phyloP scores from a whole-genome alignment of 2,113 vertebrate genomes.

The Mionectes macconnelli region DNA sequence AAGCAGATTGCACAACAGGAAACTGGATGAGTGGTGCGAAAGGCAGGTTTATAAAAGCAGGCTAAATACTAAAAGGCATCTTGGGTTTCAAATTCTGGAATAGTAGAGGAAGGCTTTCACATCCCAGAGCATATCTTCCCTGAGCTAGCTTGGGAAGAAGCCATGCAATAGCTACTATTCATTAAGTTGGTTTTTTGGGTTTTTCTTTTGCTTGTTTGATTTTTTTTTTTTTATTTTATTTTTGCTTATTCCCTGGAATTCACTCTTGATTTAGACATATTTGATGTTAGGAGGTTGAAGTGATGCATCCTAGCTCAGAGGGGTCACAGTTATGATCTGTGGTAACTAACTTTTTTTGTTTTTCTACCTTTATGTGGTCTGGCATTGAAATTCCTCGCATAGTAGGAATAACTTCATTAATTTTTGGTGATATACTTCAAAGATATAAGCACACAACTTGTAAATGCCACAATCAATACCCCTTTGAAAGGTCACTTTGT shows the following conservation, averaged over 20 bases:
- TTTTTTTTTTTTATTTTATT: too few species aligned
- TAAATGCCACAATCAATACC: background rate
- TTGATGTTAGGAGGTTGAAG: background rate
- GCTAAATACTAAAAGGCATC: background rate
- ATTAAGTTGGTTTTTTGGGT: background rate
- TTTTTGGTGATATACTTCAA: background rate
- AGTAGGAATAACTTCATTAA: background rate
- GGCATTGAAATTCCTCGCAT: background rate
- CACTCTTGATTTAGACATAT: background rate
- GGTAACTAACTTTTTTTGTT: background rate
- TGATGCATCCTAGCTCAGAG: background rate
- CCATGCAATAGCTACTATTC: background rate
- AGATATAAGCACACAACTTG: background rate
- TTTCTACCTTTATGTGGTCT: background rate
- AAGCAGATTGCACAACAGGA: background rate
- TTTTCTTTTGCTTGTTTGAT: too few species aligned
- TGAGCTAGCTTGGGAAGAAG: background rate
- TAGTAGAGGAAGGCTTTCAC: background rate
- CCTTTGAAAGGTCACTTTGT: slow-evolving; percentile 8
- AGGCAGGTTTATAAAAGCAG: background rate
- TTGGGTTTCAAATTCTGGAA: background rate
- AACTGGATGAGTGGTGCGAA: background rate
- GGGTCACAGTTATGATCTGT: fast-evolving
- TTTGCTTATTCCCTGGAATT: background rate
- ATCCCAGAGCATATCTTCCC: background rate